phyloP scores from a whole-genome alignment of 2,113 vertebrate species.

The Pristiophorus japonicus region DNA sequence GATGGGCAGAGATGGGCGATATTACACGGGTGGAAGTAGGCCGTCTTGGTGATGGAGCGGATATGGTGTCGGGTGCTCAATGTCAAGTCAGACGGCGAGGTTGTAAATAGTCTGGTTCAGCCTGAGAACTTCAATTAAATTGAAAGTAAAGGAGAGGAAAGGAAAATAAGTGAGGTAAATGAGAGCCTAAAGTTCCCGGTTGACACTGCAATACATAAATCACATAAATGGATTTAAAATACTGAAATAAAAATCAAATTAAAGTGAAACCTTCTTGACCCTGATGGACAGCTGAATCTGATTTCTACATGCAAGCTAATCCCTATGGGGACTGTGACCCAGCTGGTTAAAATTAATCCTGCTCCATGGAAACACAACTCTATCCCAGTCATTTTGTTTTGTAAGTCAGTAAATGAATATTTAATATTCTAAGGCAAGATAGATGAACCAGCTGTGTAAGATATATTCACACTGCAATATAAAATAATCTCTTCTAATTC shows the following conservation, averaged over 20 bases:
- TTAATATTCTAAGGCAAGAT: background rate
- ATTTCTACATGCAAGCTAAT: background rate
- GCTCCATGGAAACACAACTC: background rate
- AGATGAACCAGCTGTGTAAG: background rate
- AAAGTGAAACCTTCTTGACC: background rate
- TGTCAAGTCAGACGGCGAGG: background rate
- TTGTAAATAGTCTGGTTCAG: background rate
- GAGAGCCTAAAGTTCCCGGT: background rate
- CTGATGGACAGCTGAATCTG: background rate
- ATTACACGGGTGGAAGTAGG: background rate
- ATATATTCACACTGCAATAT: background rate
- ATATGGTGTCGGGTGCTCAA: background rate
- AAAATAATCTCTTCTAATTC: conserved; percentile 1
- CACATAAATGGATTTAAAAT: background rate
- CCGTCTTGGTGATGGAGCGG: background rate
- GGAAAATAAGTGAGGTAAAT: background rate
- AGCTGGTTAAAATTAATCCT: conserved; percentile 21
- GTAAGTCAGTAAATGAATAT: background rate
- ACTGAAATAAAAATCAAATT: background rate
- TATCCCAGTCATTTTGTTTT: background rate
- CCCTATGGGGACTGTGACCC: background rate
- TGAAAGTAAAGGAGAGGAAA: background rate
- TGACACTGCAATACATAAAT: background rate
- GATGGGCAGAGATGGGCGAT: background rate
- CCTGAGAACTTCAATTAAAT: background rate